Evolutionary conservation across 2,113 vertebrate species (phyloP).

Genomic region (Sialia sialis): DNA sequence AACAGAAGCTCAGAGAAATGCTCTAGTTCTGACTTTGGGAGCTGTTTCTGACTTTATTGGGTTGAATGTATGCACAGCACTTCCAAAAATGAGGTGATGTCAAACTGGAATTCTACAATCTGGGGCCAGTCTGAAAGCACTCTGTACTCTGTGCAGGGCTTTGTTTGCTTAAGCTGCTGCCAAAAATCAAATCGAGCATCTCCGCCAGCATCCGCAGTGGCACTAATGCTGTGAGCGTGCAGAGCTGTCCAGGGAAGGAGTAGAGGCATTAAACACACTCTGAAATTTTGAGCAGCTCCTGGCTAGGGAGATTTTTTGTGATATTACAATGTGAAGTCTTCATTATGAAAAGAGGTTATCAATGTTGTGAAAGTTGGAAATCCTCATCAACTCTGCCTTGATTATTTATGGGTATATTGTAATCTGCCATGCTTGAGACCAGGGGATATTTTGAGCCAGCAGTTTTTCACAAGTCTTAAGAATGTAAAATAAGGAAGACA

Average conservation of each 20-base stretch:
- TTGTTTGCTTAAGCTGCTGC: not conserved
- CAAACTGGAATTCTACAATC: not conserved
- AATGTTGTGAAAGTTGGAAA: not conserved
- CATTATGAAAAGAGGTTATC: not conserved
- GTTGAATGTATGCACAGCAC: not conserved
- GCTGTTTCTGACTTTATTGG: not conserved
- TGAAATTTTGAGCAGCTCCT: not conserved
- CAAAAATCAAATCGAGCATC: not conserved
- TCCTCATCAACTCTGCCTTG: not conserved
- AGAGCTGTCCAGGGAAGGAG: not conserved
- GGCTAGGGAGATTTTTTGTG: not conserved
- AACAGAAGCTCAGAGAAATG: not conserved
- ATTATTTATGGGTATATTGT: not conserved
- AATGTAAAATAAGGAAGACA: not conserved
- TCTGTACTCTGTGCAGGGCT: not conserved
- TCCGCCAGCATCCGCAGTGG: rapidly evolving
- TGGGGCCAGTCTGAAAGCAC: not conserved
- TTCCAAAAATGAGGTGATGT: not conserved
- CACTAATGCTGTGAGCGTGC: not conserved
- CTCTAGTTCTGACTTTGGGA: not conserved
- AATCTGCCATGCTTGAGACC: not conserved
- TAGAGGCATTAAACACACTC: not conserved
- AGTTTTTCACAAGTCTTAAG: not conserved
- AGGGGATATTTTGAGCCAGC: not conserved
- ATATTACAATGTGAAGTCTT: not conserved